phyloP scores from a whole-genome alignment of 64 coral and sea anemone genomes.

The Montipora sp. region DNA sequence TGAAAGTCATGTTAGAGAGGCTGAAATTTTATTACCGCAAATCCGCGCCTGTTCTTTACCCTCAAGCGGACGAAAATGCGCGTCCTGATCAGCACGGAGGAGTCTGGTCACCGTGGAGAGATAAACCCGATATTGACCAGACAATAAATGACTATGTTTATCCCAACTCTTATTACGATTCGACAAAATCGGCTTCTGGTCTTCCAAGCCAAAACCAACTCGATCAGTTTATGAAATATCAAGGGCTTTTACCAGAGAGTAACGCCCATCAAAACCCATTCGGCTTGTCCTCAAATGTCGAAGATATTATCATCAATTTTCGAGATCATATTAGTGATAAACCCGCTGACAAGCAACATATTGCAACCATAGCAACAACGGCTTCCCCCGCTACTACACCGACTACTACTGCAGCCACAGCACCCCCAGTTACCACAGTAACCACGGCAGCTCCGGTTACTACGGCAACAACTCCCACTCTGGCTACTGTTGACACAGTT shows the following conservation, averaged over 20 bases:
- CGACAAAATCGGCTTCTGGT: background rate
- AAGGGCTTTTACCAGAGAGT: background rate
- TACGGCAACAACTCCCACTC: background rate
- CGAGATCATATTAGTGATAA: background rate
- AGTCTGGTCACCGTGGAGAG: slow-evolving; percentile 89
- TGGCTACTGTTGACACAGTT: background rate
- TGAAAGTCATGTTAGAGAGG: slow-evolving; percentile 97
- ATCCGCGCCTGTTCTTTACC: slow-evolving; percentile 71
- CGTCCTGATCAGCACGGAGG: slow-evolving; percentile 85
- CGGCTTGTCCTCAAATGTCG: slow-evolving; percentile 1
- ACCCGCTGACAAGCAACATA: background rate
- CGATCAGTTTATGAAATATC: slow-evolving; percentile 79
- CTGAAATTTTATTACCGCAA: slow-evolving; percentile 79
- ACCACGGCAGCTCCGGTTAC: slow-evolving; percentile 2
- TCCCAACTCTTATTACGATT: slow-evolving; percentile 74
- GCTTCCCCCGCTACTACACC: background rate
- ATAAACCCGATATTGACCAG: slow-evolving; percentile 66
- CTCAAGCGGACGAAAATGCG: slow-evolving; percentile 72
- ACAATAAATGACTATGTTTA: slow-evolving; percentile 83
- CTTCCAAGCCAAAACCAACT: slow-evolving; percentile 5
- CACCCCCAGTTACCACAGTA: background rate
- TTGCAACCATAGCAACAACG: background rate
- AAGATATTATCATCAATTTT: slow-evolving; percentile 52
- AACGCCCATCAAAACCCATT: slow-evolving; percentile 29
- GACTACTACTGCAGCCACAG: background rate